Percentiles rank a stretch among this genome's conserved stretches.
phyloP scores from a whole-genome alignment of 92 coral and sea anemone genomes.

The Pocillopora grandis region DNA sequence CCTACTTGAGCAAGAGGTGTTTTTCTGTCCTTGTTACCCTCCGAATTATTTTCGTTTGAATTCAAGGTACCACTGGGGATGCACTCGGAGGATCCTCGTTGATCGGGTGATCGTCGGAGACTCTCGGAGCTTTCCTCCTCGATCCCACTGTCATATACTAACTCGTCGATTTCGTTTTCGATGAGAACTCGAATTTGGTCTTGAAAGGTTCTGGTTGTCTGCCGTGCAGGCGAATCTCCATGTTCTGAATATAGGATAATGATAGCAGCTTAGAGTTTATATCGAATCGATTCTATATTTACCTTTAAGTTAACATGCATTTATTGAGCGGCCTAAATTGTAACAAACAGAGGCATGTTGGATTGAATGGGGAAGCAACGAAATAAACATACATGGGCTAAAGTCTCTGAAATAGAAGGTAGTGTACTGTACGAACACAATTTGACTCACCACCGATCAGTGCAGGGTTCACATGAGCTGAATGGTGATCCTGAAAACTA shows the following conservation, averaged over 20 bases:
- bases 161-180: conserved; percentile 12
- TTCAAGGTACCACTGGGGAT: neutral
- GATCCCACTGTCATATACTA: conserved; percentile 12
- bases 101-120: neutral
- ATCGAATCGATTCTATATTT: too few species aligned
- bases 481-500: conserved; percentile 10
- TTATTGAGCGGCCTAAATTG: too few species aligned
- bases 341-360: too few species aligned
- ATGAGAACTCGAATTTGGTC: neutral
- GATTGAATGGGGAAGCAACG: too few species aligned
- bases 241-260: neutral
- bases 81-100: neutral
- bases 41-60: neutral
- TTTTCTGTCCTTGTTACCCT: neutral
- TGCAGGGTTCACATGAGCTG: conserved; percentile 3
- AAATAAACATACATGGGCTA: too few species aligned
- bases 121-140: conserved; percentile 18
- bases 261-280: neutral
- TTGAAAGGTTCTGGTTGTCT: neutral
- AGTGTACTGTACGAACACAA: neutral
- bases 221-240: neutral
- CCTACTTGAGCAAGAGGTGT: neutral
- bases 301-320: too few species aligned
- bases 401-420: neutral
- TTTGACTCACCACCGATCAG: conserved; percentile 8